Evolutionary conservation across 2,113 vertebrate genomes (phyloP), one percentile per base, ranked within the genome.

Genomic region (Elephas maximus): DNA sequence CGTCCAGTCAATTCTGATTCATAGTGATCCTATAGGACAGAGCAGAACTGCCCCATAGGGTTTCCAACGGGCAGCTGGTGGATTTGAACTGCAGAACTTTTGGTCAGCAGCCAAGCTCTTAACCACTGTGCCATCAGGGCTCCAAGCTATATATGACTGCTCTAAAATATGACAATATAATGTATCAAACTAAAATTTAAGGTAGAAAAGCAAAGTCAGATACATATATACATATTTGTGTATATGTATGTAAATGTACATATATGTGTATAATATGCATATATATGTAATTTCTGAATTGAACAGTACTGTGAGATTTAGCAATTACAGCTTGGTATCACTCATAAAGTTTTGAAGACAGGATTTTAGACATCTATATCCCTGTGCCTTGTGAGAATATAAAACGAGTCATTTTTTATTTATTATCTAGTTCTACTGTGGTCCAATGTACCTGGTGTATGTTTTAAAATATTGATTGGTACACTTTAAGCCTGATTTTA

Each of bases 401-500:
- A 62, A 62, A 23, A 82, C 37, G 60, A 60, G 41, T 23, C 37
- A 65, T 53, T 41, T 93, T 78, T 69, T 26, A 63, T 10, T 57
- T n/a, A 62, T 11, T 85, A 69, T 37, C 48, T 77, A 60, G 28
- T 30, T 77, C 12, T 77, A 33, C 5, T 30, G 9, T 24, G 8
- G 6, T 88, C 48, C 67, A 33, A 92, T 82, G 60, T 67, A 83
- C 17, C 11, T 83, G 48, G 23, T 67, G 4, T n/a, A 63, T 76
- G 69, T 53, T 83, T 95, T 83, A 69, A 88, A 60, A 60, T 67
- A 62, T 18, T 88, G 23, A 71, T 33, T 33, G 14, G 28, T 67
- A 48, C 45, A 69, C 30, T 65, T 60, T 94, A 77, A 94, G n/a
- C 7, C 48, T 81, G 7, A 71, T 89, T 92, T 96, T 91, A 78